These are phyloP conservation scores for Maconellicoccus hirsutus DNA, from an alignment of 1,140 invertebrate genomes.

Conservation along the genomic window DNA sequence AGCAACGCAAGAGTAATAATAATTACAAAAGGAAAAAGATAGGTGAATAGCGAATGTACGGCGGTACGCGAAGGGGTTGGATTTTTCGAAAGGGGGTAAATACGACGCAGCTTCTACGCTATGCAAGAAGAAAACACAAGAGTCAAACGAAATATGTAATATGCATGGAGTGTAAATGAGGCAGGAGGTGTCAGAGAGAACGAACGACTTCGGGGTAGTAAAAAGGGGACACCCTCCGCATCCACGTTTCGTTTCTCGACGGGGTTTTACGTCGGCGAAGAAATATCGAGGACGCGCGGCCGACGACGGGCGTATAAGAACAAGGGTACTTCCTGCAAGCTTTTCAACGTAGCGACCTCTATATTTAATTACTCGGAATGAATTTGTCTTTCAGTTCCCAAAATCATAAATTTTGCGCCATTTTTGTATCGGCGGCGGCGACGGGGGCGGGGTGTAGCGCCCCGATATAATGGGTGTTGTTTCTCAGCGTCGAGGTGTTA, in stretches of 20 bases:
- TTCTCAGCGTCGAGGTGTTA: too few species aligned
- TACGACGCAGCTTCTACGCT: too few species aligned
- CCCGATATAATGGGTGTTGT: background rate
- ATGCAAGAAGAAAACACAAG: background rate
- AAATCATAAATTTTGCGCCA: slow-evolving; percentile 4
- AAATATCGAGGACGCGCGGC: too few species aligned
- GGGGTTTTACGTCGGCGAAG: too few species aligned
- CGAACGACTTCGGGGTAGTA: too few species aligned
- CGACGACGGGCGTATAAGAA: too few species aligned
- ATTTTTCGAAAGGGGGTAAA: too few species aligned
- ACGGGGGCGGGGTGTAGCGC: background rate
- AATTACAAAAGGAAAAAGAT: background rate
- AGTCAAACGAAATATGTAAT: slow-evolving; percentile 4
- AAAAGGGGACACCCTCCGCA: too few species aligned
- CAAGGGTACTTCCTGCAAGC: background rate
- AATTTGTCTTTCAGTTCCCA: slow-evolving; percentile 4
- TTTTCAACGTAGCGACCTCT: background rate
- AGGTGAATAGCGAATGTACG: background rate
- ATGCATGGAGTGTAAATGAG: background rate
- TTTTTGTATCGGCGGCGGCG: background rate
- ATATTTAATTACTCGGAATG: slow-evolving; percentile 5
- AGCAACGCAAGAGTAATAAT: background rate
- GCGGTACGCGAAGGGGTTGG: too few species aligned
- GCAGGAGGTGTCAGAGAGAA: too few species aligned
- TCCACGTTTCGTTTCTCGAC: too few species aligned